A percentile compares a stretch with the other conserved stretches of the same genome.
Evolutionary conservation across 2,113 vertebrate species (phyloP).

Genomic region (Cynoglossus semilaevis): DNA sequence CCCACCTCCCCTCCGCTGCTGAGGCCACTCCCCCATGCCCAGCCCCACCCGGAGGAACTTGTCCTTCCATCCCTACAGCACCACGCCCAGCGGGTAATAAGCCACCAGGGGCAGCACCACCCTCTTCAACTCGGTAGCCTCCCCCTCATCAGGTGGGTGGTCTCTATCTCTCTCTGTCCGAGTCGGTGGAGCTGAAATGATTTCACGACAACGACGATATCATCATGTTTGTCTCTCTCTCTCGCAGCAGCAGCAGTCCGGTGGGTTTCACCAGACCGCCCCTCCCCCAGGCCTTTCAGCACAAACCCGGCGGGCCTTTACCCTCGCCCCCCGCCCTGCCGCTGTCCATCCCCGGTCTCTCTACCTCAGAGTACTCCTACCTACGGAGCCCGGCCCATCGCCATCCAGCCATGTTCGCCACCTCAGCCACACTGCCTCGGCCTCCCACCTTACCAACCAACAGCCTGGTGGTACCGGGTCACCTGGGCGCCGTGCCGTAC

Average conservation of each 20-base stretch:
- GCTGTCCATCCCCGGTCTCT: slow-evolving; percentile 89
- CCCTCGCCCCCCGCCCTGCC: slow-evolving; percentile 84
- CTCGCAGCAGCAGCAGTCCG: slow-evolving; percentile 84
- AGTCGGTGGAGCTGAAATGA: too few species aligned
- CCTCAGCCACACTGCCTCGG: slow-evolving; percentile 91
- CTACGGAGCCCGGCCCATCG: slow-evolving; percentile 89
- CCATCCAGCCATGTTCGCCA: slow-evolving; percentile 96
- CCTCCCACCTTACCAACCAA: slow-evolving; percentile 94
- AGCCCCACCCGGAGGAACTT: slow-evolving; percentile 62
- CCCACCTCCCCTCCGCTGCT: slow-evolving; percentile 76
- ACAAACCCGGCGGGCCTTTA: slow-evolving; percentile 80
- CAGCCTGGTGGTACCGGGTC: slow-evolving; percentile 20
- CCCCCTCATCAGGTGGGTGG: slow-evolving; percentile 86
- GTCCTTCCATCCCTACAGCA: slow-evolving; percentile 69
- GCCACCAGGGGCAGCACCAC: slow-evolving; percentile 79
- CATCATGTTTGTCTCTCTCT: not conserved
- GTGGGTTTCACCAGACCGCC: slow-evolving; percentile 86
- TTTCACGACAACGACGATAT: too few species aligned
- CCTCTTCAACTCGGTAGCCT: slow-evolving; percentile 84
- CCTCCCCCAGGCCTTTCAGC: slow-evolving; percentile 79
- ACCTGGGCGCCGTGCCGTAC: too few species aligned
- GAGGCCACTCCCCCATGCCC: slow-evolving; percentile 77
- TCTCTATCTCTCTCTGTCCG: too few species aligned
- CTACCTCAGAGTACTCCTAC: slow-evolving; percentile 93
- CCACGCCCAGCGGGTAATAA: slow-evolving; percentile 81